Conservation (phyloP, 2,888 invertebrate genomes). For the Melanargia galathea region DNA sequence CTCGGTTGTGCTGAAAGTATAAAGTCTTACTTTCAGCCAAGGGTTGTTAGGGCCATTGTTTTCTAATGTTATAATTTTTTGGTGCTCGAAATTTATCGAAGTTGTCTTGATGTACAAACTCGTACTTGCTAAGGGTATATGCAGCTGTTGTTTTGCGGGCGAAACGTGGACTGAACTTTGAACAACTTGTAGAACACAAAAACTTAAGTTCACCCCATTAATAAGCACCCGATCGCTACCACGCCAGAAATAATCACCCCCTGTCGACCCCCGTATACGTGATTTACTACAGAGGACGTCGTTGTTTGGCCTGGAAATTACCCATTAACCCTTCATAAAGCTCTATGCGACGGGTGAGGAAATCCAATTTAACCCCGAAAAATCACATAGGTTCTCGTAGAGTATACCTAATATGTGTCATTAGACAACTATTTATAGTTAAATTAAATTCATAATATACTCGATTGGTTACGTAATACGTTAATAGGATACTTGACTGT, state of each 20-base stretch:
- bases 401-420: too few species aligned
- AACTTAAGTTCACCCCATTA: slow-evolving; percentile 37
- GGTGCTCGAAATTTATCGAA: too few species aligned
- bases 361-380: not conserved
- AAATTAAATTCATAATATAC: too few species aligned
- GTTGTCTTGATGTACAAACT: too few species aligned
- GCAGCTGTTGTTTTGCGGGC: not conserved
- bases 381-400: not conserved
- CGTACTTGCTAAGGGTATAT: too few species aligned
- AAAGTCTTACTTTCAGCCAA: too few species aligned
- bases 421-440: too few species aligned
- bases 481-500: too few species aligned
- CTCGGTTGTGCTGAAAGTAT: too few species aligned
- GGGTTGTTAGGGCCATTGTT: too few species aligned
- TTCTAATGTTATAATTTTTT: too few species aligned
- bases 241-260: slow-evolving; percentile 41
- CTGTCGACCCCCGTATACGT: slow-evolving; percentile 32
- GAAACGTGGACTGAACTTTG: slow-evolving; percentile 18
- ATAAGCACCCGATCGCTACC: slow-evolving; percentile 33
- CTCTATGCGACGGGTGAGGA: not conserved
- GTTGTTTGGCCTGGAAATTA: slow-evolving; percentile 17
- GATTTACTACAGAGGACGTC: slow-evolving; percentile 13
- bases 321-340: slow-evolving; percentile 13
- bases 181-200: slow-evolving; percentile 5
- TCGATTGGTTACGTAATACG: too few species aligned